Evolutionary conservation across 2,888 invertebrate species (phyloP).

Genomic region (Coleophora flavipennella): DNA sequence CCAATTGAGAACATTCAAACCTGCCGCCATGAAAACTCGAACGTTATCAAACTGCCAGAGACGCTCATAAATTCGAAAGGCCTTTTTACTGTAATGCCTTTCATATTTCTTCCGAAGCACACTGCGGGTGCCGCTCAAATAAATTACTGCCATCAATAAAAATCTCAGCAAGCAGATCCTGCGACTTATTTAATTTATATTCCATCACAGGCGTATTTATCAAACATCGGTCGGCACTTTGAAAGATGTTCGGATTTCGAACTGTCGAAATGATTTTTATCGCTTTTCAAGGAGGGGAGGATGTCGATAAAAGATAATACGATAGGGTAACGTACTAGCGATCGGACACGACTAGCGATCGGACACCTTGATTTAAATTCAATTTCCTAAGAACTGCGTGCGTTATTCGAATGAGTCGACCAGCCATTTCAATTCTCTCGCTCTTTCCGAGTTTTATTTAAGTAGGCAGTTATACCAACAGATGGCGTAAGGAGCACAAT

Average conservation of each 20-base stretch:
- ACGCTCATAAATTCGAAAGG: slow-evolving; percentile 67
- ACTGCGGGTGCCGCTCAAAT: slow-evolving; percentile 68
- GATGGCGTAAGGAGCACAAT: too few species aligned
- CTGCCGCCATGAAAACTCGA: slow-evolving; percentile 40
- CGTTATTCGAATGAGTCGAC: too few species aligned
- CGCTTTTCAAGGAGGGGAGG: slow-evolving; percentile 2
- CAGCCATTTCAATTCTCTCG: too few species aligned
- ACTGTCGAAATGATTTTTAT: slow-evolving; percentile 23
- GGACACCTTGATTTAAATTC: too few species aligned
- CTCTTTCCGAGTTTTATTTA: too few species aligned
- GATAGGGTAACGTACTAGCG: too few species aligned
- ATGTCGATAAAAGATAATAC: background rate
- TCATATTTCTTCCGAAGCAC: slow-evolving; percentile 67
- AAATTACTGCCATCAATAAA: slow-evolving; percentile 71
- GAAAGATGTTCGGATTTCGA: slow-evolving; percentile 25
- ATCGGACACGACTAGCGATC: too few species aligned
- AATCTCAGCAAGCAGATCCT: slow-evolving; percentile 62
- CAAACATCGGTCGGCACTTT: slow-evolving; percentile 48
- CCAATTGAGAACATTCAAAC: slow-evolving; percentile 39
- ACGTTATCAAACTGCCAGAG: slow-evolving; percentile 59
- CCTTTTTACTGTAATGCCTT: slow-evolving; percentile 70
- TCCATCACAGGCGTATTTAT: slow-evolving; percentile 65
- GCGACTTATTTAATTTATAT: slow-evolving; percentile 71
- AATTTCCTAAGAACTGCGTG: too few species aligned
- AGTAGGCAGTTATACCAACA: too few species aligned